Percentiles rank a stretch among this genome's conserved stretches.
phyloP scores from a whole-genome alignment of 2,888 invertebrate species.

The Matsumyia berberina region DNA sequence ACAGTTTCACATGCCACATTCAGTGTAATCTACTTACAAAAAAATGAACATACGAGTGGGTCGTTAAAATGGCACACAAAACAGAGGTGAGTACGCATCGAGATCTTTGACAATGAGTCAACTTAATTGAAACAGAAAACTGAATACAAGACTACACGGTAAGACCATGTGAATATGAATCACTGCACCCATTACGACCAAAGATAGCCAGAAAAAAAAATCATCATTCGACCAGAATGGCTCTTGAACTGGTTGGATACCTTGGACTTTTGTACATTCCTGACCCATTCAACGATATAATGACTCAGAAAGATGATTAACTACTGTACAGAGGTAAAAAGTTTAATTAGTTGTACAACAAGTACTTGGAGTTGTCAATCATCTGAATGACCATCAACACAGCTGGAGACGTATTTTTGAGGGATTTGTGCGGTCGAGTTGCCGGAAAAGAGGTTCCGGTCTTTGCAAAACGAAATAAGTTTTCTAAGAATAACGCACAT shows the following conservation, averaged over 20 bases:
- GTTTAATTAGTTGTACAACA: background rate
- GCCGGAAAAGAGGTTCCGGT: no score
- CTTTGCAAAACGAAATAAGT: no score
- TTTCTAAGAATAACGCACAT: no score
- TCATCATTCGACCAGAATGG: constrained; percentile 2
- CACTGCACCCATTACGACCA: constrained; percentile 14
- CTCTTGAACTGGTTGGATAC: background rate
- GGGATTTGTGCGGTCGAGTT: no score
- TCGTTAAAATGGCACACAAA: background rate
- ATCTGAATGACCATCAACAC: no score
- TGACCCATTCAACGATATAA: background rate
- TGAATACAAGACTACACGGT: background rate
- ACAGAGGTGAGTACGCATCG: background rate
- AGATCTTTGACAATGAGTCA: constrained; percentile 26
- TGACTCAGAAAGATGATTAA: constrained; percentile 9
- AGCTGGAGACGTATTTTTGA: no score
- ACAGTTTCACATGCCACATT: background rate
- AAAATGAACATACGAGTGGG: background rate
- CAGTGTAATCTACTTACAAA: background rate
- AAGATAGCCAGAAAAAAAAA: background rate
- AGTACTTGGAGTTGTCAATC: no score
- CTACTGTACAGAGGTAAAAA: background rate
- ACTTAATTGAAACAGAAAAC: background rate
- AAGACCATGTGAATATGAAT: constrained; percentile 13
- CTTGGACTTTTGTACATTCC: background rate